Conservation (phyloP, 2,113 vertebrate species). For the Nyctibius bracteatus region DNA sequence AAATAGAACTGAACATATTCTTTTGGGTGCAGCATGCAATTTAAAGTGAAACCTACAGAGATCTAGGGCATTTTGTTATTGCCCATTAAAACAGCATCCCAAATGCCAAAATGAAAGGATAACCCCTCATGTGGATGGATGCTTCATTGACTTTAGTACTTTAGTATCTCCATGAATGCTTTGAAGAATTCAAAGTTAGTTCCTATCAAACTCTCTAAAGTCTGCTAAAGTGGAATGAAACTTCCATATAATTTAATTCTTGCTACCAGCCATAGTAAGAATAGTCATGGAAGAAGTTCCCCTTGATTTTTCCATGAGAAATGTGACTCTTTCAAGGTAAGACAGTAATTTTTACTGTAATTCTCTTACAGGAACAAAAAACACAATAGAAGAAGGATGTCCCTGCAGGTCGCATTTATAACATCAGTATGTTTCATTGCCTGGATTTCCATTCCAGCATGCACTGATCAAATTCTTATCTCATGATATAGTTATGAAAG, state of each 20-base stretch:
- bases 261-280: background rate
- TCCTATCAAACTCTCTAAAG: background rate
- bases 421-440: constrained; percentile 26
- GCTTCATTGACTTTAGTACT: background rate
- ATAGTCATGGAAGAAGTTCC: background rate
- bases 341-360: constrained; percentile 19
- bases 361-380: constrained; percentile 32
- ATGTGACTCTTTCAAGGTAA: constrained; percentile 16
- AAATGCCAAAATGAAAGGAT: background rate
- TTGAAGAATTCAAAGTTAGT: background rate
- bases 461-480: constrained; percentile 33
- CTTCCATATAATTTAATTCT: background rate
- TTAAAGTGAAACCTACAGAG: background rate
- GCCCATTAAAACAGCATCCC: background rate
- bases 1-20: background rate
- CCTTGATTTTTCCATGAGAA: constrained; percentile 33
- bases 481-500: constrained; percentile 36
- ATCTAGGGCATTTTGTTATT: background rate
- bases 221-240: background rate
- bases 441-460: constrained; percentile 1
- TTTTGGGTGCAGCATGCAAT: background rate
- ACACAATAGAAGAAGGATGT: background rate
- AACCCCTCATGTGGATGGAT: background rate
- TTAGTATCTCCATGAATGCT: background rate
- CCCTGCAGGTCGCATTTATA: constrained; percentile 2